Base-by-base conservation (phyloP, 2,797 vertebrate species). In the Tolypeutes matacus region DNA sequence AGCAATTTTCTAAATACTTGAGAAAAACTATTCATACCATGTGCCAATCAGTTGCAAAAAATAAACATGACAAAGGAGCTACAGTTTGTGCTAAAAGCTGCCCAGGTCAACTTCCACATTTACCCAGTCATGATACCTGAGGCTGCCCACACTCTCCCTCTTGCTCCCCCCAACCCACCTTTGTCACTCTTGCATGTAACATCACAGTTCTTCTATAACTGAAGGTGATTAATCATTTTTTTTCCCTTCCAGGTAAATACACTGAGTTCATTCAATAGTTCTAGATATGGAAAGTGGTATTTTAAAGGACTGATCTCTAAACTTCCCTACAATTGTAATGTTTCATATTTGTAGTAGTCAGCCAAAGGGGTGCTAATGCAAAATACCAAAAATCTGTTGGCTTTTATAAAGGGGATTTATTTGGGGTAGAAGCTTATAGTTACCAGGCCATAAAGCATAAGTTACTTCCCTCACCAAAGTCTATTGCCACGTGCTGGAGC, bases 151-250 rank as follows among this genome's bases (percentile, higher is more conserved):
- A 4, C 14, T 13, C 80, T 67, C 25, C 17, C 17, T 9, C 31
- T 1, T 17, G 11, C 1, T 1, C 34, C 29, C 31, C 8, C 9
- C 3, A 1, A 7, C 36, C 17, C 21, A 12, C 1, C 34, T n/a
- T 20, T 3, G 25, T 58, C 36, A 21, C 27, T 70, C 15, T 25
- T 17, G 42, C 53, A 14, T 11, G 34, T 25, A 4, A 25, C 14
- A 46, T 14, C 65, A 13, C 3, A 12, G 17, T 23, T 12, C 11
- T 23, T 62, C 15, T 42, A 14, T 29, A 69, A 49, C 69, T 9
- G 23, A 67, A 31, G 34, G 14, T 27, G 8, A 29, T 34, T 65
- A 17, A 65, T 23, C 4, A 5, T 2, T 7, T 29, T 46, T 39
- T 46, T 31, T 27, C n/a, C 42, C 39, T 51, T 36, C 4, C 0